Evolutionary conservation across 2,888 invertebrate genomes (phyloP).

Genomic region (Gari tellinella): DNA sequence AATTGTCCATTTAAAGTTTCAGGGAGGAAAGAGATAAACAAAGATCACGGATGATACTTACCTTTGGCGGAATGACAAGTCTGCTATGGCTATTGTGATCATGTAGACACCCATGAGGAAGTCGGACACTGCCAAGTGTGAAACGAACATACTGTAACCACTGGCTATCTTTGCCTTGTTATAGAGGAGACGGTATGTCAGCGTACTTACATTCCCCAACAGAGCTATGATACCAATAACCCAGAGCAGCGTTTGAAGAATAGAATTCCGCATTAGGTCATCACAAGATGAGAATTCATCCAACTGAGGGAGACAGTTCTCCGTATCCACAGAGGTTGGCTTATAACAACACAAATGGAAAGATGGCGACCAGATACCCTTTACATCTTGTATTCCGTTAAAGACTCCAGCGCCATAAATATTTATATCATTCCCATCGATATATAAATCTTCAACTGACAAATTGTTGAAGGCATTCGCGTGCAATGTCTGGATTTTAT

Average conservation of each 20-base stretch:
- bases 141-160: conserved; percentile 53
- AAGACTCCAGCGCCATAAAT: conserved; percentile 2
- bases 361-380: neutral
- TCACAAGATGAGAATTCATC: conserved; percentile 67
- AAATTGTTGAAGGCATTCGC: too few relatives aligned
- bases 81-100: conserved; percentile 58
- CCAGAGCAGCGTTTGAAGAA: conserved; percentile 54
- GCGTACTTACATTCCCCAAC: conserved; percentile 51
- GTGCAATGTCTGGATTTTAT: too few relatives aligned
- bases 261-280: conserved; percentile 57
- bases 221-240: conserved; percentile 55
- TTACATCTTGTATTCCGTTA: conserved; percentile 3
- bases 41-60: conserved; percentile 35
- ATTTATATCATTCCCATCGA: neutral
- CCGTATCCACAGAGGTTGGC: conserved; percentile 24
- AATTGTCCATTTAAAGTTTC: too few relatives aligned
- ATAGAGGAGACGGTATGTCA: conserved; percentile 51
- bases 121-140: conserved; percentile 60
- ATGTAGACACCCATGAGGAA: conserved; percentile 68
- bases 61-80: conserved; percentile 48
- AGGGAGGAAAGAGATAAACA: too few relatives aligned
- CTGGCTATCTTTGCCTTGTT: conserved; percentile 57
- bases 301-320: conserved; percentile 52
- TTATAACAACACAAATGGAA: conserved; percentile 47
- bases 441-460: neutral